A percentile compares a stretch with the other conserved stretches of the same genome.
These are phyloP conservation scores for Coluber constrictor DNA, from an alignment of 2,797 vertebrate genomes.

Conservation along the genomic window DNA sequence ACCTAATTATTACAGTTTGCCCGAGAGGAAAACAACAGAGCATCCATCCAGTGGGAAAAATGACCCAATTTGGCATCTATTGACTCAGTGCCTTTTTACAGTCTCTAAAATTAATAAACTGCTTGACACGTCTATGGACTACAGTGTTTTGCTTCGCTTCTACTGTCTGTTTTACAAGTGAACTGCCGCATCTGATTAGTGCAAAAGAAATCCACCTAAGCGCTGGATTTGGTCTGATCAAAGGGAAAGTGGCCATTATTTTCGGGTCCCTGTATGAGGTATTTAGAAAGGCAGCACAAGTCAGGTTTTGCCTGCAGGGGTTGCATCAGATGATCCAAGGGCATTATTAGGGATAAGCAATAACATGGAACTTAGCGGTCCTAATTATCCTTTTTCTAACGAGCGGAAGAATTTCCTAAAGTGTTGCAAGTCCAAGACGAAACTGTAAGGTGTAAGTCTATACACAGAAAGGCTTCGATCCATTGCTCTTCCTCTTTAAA, in stretches of 20 bases:
- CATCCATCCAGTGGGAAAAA: neutral
- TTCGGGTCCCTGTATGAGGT: neutral
- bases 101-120: slow-evolving; percentile 1
- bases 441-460: neutral
- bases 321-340: neutral
- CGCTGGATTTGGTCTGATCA: neutral
- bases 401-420: neutral
- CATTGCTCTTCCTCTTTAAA: neutral
- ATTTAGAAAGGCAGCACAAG: neutral
- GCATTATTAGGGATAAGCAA: neutral
- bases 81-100: neutral
- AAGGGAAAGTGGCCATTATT: neutral
- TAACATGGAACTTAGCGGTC: neutral
- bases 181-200: neutral
- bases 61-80: neutral
- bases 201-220: neutral
- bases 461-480: neutral
- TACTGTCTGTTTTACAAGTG: neutral
- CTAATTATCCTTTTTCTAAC: neutral
- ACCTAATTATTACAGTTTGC: neutral
- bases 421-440: neutral
- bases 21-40: neutral
- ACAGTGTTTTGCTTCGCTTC: neutral
- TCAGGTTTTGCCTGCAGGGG: neutral
- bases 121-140: neutral